Conservation (phyloP, 2,113 vertebrate genomes). For the Phyllopteryx taeniolatus region DNA sequence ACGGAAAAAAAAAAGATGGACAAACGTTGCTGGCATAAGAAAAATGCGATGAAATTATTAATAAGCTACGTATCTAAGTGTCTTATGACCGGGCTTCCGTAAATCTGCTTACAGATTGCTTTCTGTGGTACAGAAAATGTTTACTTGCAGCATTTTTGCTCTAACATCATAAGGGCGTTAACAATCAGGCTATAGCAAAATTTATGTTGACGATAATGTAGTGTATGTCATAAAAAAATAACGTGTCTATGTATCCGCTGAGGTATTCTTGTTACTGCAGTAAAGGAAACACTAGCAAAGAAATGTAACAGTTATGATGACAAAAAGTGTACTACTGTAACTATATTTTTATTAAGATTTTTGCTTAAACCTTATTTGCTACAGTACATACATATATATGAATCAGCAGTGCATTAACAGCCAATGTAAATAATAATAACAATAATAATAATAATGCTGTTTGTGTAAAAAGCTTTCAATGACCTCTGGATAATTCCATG, state of each 20-base stretch:
- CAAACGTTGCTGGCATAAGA: conserved; percentile 5
- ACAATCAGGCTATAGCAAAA: conserved; percentile 24
- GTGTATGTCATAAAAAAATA: conserved; percentile 17
- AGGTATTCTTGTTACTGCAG: conserved; percentile 35
- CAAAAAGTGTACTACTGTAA: conserved; percentile 38
- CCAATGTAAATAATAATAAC: conserved; percentile 31
- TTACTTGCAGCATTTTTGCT: conserved; percentile 11
- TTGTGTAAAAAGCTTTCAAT: conserved; percentile 63
- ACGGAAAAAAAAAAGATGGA: conserved; percentile 17
- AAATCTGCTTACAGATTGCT: conserved; percentile 25
- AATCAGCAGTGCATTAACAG: conserved; percentile 28
- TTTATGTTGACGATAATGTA: conserved; percentile 43
- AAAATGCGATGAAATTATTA: conserved; percentile 28
- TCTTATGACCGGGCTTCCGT: conserved; percentile 14
- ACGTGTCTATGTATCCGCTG: conserved; percentile 29
- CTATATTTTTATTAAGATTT: conserved; percentile 58
- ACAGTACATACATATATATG: conserved; percentile 18
- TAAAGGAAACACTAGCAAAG: conserved; percentile 33
- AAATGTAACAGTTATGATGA: conserved; percentile 26
- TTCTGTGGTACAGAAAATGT: conserved; percentile 13
- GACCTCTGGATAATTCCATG: conserved; percentile 23
- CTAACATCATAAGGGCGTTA: conserved; percentile 16
- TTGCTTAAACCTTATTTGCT: conserved; percentile 60
- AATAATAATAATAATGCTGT: conserved; percentile 23
- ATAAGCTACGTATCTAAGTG: conserved; percentile 31